Base-by-base conservation (phyloP, 2,113 vertebrate species). In the Dipodomys spectabilis region DNA sequence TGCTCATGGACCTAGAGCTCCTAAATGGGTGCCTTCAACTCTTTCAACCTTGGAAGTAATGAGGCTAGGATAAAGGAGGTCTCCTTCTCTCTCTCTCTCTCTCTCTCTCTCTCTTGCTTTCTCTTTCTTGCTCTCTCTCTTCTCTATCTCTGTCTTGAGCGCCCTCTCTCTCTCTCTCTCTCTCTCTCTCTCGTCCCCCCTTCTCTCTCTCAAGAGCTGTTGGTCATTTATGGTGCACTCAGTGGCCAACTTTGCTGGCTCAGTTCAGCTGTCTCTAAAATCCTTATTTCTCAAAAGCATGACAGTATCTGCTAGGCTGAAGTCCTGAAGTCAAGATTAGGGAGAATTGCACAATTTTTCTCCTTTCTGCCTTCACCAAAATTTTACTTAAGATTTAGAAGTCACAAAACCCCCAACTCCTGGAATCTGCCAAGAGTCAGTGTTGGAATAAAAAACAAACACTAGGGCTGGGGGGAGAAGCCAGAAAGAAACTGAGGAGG, bases 341-440 rank as follows among this genome's bases (percentile, higher is more conserved):
- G 79, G 88, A 90, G 53, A 91, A 88, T 92, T 93, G 49, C 91
- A 85, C 91, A 92, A 88, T 11, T 71, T 79, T 90, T 84, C 74
- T 74, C 69, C 27, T 64, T 92, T 93, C 71, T 72, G 74, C 79
- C 87, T 87, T 92, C 11, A 0, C 88, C 95, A 88, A 92, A 95
- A 97, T 94, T 86, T 79, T 86, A 74, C 65, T 88, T 9, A 9
- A 9, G 57, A 94, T 80, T 53, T 88, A 68, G 78, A 95, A 73
- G 78, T 89, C 75, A 92, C 67, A 92, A 94, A 94, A 75, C 67
- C 94, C 71, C 83, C 35, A 93, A 92, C 44, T 95, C 71, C 90
- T 69, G 30, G 27, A 94, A 64, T 92, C 78, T 88, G 82, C 88
- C 88, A 94, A 88, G 30, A 93, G 79, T 96, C 69, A 77, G n/a